phyloP scores from a whole-genome alignment of 2,797 vertebrate species.

The Catostomus latipinnis region DNA sequence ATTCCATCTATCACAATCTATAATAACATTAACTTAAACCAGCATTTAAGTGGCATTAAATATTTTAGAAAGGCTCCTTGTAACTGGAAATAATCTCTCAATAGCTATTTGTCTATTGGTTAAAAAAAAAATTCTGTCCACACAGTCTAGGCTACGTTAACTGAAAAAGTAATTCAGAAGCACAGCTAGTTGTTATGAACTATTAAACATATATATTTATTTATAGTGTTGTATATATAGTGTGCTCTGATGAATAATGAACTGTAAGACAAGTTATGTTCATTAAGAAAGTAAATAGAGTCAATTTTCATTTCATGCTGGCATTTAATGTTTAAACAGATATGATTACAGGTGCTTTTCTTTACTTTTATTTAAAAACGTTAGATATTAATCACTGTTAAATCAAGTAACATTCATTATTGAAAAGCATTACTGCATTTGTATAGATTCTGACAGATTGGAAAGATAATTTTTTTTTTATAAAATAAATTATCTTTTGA shows the following conservation, averaged over 20 bases:
- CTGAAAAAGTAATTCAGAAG: background rate
- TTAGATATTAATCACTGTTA: background rate
- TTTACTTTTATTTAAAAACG: background rate
- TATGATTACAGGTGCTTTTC: background rate
- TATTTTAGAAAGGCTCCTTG: no score
- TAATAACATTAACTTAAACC: no score
- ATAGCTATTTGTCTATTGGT: background rate
- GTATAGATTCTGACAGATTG: slow-evolving; percentile 66
- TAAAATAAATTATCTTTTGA: slow-evolving; percentile 86
- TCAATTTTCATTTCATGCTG: background rate
- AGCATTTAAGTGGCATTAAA: no score
- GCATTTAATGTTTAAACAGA: background rate
- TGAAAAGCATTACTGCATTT: slow-evolving; percentile 73
- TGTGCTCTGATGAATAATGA: background rate
- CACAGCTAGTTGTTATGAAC: background rate
- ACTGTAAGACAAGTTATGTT: background rate
- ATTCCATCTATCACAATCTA: no score
- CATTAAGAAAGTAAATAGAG: background rate
- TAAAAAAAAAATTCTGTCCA: background rate
- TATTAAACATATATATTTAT: background rate
- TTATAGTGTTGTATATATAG: background rate
- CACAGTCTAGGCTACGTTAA: background rate
- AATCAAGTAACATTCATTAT: slow-evolving; percentile 39
- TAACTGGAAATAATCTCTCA: background rate
- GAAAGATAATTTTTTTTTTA: slow-evolving; percentile 71